Evolutionary conservation across 2,888 invertebrate genomes (phyloP).

Genomic region (Teleogryllus oceanicus): DNA sequence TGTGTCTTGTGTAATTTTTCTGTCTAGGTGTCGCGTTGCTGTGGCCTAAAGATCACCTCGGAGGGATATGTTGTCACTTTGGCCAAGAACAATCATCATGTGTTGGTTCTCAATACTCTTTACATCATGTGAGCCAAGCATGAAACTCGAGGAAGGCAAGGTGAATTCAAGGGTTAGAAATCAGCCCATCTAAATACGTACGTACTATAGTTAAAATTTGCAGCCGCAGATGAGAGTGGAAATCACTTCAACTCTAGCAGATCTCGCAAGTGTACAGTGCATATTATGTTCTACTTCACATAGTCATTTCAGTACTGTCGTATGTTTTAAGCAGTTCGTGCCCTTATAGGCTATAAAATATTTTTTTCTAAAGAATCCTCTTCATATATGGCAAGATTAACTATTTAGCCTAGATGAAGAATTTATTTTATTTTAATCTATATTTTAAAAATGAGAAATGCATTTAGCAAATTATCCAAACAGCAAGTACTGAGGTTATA

Average conservation of each 20-base stretch:
- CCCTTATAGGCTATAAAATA: slow-evolving; percentile 18
- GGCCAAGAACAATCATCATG: slow-evolving; percentile 98
- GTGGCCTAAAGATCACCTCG: slow-evolving; percentile 93
- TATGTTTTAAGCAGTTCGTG: slow-evolving; percentile 11
- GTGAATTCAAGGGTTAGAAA: neutral
- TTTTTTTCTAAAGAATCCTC: neutral
- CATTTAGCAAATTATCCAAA: slow-evolving; percentile 36
- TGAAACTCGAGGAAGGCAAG: slow-evolving; percentile 8
- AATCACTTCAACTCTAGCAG: slow-evolving; percentile 20
- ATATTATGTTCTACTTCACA: slow-evolving; percentile 19
- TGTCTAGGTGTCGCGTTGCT: slow-evolving; percentile 92
- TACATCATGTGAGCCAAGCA: slow-evolving; percentile 76
- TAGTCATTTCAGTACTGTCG: slow-evolving; percentile 20
- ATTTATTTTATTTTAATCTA: slow-evolving; percentile 12
- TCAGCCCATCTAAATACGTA: slow-evolving; percentile 3
- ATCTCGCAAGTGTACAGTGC: slow-evolving; percentile 19
- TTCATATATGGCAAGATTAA: neutral
- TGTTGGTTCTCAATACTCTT: slow-evolving; percentile 90
- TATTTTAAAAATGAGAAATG: slow-evolving; percentile 28
- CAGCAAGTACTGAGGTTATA: slow-evolving; percentile 29
- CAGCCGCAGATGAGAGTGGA: slow-evolving; percentile 18
- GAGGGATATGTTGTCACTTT: slow-evolving; percentile 94
- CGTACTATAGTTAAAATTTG: slow-evolving; percentile 1
- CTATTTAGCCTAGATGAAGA: slow-evolving; percentile 18
- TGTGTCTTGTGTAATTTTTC: slow-evolving; percentile 26